Percentiles rank a stretch among this genome's conserved stretches.
These are phyloP conservation scores for Pseudopodoces humilis DNA, from an alignment of 2,113 vertebrate genomes.

Conservation along the genomic window DNA sequence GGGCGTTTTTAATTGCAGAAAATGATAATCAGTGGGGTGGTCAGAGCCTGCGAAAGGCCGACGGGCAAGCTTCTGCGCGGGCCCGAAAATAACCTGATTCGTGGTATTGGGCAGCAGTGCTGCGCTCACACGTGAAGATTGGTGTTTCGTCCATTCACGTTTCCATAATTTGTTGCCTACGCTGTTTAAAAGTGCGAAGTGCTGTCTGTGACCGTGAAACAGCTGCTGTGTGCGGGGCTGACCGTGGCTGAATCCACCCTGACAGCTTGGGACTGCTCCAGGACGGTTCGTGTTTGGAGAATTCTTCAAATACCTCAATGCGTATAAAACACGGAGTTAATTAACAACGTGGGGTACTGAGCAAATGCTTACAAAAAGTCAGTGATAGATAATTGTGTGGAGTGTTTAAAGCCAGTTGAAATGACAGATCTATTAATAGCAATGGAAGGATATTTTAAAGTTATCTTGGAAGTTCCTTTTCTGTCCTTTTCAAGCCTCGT, in stretches of 20 bases:
- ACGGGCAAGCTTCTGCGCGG: neutral
- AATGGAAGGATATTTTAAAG: neutral
- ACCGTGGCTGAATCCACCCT: neutral
- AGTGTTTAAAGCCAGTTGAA: neutral
- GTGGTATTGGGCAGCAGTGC: neutral
- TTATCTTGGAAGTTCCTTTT: neutral
- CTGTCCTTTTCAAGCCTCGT: accelerated
- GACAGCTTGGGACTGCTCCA: neutral
- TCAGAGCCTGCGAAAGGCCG: neutral
- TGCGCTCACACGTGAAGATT: neutral
- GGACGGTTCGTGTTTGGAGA: accelerated
- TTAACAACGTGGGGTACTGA: neutral
- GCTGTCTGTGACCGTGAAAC: neutral
- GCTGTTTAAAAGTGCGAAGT: neutral
- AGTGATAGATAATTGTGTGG: neutral
- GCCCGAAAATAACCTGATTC: neutral
- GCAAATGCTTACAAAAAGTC: neutral
- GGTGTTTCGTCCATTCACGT: accelerated
- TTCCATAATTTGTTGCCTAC: neutral
- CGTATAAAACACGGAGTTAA: accelerated
- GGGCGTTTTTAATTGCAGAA: neutral
- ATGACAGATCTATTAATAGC: neutral
- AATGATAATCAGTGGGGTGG: neutral
- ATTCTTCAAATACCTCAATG: neutral
- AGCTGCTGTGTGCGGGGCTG: neutral